Evolutionary conservation across 2,888 invertebrate species (phyloP), one percentile per base, ranked within the genome.

Genomic region (Hirtodrosophila alboralis): DNA sequence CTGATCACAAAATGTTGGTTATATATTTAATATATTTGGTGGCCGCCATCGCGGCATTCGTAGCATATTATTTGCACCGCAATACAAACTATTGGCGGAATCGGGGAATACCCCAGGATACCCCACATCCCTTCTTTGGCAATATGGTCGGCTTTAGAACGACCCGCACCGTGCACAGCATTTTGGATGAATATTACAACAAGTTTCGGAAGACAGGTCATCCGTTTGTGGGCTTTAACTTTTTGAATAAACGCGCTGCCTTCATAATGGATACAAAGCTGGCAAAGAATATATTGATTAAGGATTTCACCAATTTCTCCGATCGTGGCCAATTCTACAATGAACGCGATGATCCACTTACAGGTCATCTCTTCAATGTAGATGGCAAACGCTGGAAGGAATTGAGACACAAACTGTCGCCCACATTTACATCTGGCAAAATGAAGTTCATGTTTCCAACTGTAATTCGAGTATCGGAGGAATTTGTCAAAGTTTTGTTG

Each of bases 371-470:
- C 7, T 87, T 90, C 41, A 62, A 83, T 14, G 43, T 90, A 51
- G 88, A 88, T 10, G 91, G 91, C 2, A 67, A 71, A 3, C 77
- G 81, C 1, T 92, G 92, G 92, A 90, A 87, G 53, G 74, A 85
- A 4, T 69, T 92, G 57, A 85, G 92, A 2, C 72, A 87, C 4
- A 91, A 91, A 4, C 31, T 75, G 3, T 61, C 75, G n/a, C 91
- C 92, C 2, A 91, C 87, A 0, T 87, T 87, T 40, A 84, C 86
- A 1, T 84, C 87, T 2, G 86, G 83, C 10, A 86, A 87, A 59
- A 87, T 87, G 76, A 87, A 87, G 45, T 58, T 53, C 3, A 87
- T 87, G 88, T 83, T 87, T 21, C 87, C 87, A 1, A 66, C 71
- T 4, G 53, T 76, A 2, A 37, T 84, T 1, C 58, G 59, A 10